Base-by-base conservation (phyloP, 2,888 invertebrate genomes). In the Tolmerus cingulatus region DNA sequence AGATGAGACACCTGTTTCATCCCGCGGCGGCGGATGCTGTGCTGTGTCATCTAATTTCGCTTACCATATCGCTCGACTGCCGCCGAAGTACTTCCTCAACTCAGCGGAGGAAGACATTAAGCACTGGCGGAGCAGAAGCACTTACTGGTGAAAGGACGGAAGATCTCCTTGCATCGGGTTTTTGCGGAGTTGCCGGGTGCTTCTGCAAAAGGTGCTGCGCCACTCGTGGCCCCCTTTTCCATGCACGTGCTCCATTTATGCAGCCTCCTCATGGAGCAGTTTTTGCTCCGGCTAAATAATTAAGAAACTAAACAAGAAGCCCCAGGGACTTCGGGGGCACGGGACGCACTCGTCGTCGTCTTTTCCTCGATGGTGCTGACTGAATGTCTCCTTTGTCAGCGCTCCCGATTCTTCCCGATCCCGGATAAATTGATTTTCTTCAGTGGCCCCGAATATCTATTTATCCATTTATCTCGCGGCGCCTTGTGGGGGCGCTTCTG, bases 1-100 rank as follows among this genome's bases (percentile, higher is more conserved):
- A 14, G 51, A n/a, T 0, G 51, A n/a, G 51, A 51, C 66, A 66
- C 66, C 66, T 27, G 66, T 66, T 66, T 23, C 66, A 66, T 66
- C 66, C 4, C 27, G 66, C 57, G 23, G 23, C 9, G 2, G 23
- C 23, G 40, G 40, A 40, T n/a, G 23, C 78, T 78, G 43, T n/a
- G 23, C 78, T 78, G 43, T 43, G 43, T 78, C 78, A 78, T 78
- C 78, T 40, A 78, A 78, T 40, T 40, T 40, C 78, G 78, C 43
- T 78, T 78, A 78, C 77, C 77, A 37, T 78, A 78, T 78, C 77
- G 40, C 77, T 78, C 23, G 3, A 19, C 19, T 78, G 37, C 37
- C 9, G 37, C 1, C 40, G 5, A 78, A 78, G 77, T 78, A 40
- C 43, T 40, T 78, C 9, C 77, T 77, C n/a, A 5, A 43, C 77